phyloP scores from a whole-genome alignment of 2,797 vertebrate species.

The Helicolenus hilgendorfi region DNA sequence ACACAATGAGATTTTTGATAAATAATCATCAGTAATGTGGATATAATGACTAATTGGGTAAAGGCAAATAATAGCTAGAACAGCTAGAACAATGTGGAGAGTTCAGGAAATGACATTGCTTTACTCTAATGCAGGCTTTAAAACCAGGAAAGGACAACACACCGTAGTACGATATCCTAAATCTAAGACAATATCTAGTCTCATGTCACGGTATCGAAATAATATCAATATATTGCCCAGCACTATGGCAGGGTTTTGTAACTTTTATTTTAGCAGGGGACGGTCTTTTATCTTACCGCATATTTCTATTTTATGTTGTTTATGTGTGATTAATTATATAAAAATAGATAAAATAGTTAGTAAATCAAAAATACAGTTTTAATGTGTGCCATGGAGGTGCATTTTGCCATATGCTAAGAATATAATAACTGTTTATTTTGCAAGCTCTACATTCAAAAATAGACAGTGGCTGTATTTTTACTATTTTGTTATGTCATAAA shows the following conservation, averaged over 20 bases:
- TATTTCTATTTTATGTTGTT: not conserved
- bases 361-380: not conserved
- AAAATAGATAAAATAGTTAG: not conserved
- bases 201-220: too few species aligned
- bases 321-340: not conserved
- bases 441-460: slow-evolving; percentile 8
- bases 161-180: too few species aligned
- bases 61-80: too few species aligned
- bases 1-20: too few species aligned
- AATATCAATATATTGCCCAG: too few species aligned
- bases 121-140: too few species aligned
- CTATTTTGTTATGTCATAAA: not conserved
- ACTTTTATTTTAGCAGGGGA: not conserved
- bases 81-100: too few species aligned
- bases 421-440: not conserved
- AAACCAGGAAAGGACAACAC: too few species aligned
- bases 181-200: too few species aligned
- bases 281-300: not conserved
- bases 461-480: slow-evolving; percentile 1
- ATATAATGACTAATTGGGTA: too few species aligned
- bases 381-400: not conserved
- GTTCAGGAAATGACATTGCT: too few species aligned
- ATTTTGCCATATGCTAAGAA: not conserved
- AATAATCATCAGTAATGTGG: too few species aligned
- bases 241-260: not conserved